phyloP scores from a whole-genome alignment of 2,888 invertebrate genomes.

The Drosophila percnosoma region DNA sequence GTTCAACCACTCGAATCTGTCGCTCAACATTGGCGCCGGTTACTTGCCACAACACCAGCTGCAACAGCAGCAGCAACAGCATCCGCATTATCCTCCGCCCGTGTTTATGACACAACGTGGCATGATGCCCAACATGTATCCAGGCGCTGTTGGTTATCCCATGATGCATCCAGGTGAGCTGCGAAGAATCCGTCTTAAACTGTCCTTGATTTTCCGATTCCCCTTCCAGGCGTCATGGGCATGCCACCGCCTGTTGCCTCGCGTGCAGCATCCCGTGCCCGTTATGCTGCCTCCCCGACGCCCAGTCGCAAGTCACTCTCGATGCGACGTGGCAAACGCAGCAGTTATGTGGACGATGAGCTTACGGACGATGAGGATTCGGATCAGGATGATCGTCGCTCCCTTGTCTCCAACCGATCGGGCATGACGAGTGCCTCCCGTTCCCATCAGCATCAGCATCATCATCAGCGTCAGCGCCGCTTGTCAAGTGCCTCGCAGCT shows the following conservation, averaged over 20 bases:
- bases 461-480: slow-evolving; percentile 73
- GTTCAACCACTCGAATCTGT: slow-evolving; percentile 86
- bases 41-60: slow-evolving; percentile 78
- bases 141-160: slow-evolving; percentile 83
- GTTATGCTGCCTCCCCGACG: slow-evolving; percentile 89
- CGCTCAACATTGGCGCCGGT: slow-evolving; percentile 86
- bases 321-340: slow-evolving; percentile 86
- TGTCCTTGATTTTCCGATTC: not conserved
- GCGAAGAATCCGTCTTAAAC: rapidly evolving
- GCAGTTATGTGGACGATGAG: slow-evolving; percentile 85
- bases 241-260: slow-evolving; percentile 82
- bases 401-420: slow-evolving; percentile 83
- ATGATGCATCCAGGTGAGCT: slow-evolving; percentile 84
- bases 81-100: slow-evolving; percentile 85
- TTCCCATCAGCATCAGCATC: slow-evolving; percentile 53
- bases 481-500: slow-evolving; percentile 82
- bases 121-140: slow-evolving; percentile 82
- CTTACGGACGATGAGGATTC: slow-evolving; percentile 88
- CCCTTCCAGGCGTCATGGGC: slow-evolving; percentile 73
- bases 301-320: slow-evolving; percentile 89
- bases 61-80: slow-evolving; percentile 70
- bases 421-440: slow-evolving; percentile 74
- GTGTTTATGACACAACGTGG: slow-evolving; percentile 83
- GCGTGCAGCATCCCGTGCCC: slow-evolving; percentile 87
- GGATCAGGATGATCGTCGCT: slow-evolving; percentile 86